Evolutionary conservation across 2,113 vertebrate species (phyloP), one percentile per base, ranked within the genome.

Genomic region (Orthonyx spaldingii): DNA sequence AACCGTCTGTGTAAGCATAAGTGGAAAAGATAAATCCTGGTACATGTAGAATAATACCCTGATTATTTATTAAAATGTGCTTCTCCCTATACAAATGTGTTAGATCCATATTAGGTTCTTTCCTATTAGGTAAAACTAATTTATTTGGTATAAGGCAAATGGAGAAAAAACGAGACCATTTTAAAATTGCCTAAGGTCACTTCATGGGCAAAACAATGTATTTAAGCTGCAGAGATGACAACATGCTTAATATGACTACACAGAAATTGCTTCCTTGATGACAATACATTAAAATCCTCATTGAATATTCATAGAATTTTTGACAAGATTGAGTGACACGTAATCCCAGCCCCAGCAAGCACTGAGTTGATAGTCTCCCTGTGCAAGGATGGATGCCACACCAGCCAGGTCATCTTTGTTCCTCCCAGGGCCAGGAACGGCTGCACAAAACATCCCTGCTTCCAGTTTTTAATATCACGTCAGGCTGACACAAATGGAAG

Each of bases 221-320:
- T 97, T 97, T 98, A 97, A 97, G 96, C 94, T 89, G 94, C 92
- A 92, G 87, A 93, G 94, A 97, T 96, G 97, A 97, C 97, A 97
- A 97, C 92, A 92, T 96, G 94, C 96, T 98, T 97, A 98, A 97
- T 98, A 97, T 87, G 94, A 97, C 93, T 97, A 87, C 93, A 92
- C 24, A 95, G 97, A 97, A 97, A 97, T 96, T 97, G 97, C 96
- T 92, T 97, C 93, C 94, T 93, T 98, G 97, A 97, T 97, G 97
- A 97, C 97, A 98, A 98, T 96, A 97, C 96, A 97, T 97, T 98
- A 97, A 97, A 98, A 97, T 71, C 84, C 97, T 98, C 97, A 97
- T 98, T 98, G 98, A 97, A 98, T 98, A 98, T 98, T 98, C 97
- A 98, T 98, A 96, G 97, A 96, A 97, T 97, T 97, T 94, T 93